Evolutionary conservation across 2,113 vertebrate genomes (phyloP), one percentile per base, ranked within the genome.

Genomic region (Sylvia atricapilla): DNA sequence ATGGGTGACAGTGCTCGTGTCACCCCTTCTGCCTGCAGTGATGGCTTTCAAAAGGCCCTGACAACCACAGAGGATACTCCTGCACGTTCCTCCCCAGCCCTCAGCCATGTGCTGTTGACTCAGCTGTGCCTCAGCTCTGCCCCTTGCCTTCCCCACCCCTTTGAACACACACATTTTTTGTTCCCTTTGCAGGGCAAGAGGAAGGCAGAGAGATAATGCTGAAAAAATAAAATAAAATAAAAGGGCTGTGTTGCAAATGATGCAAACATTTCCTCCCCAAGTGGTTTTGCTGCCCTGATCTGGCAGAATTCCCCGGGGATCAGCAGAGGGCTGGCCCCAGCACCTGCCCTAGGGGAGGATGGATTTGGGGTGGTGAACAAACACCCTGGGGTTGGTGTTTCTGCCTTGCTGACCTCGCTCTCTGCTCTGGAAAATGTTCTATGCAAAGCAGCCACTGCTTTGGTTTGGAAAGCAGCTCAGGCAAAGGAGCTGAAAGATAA

Each of bases 171-270:
- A 63, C n/a, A 22, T 44, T 89, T 91, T 91, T 21, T 53, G 83
- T 67, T 89, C 55, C 55, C 3, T 89, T 75, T 84, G 28, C 50
- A 91, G 87, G 81, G 41, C 22, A 74, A 95, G 93, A 94, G 93
- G 93, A 97, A 97, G 93, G 93, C 84, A 90, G 76, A 84, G 72
- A 95, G 88, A 96, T 94, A 96, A 88, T 11, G 59, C 82, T 87
- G 84, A 2, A 79, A 15, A 6, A 25, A 14, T 13, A 19, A 7
- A 11, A 19, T 6, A 37, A 15, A 9, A 85, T 5, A 58, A 87
- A 87, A 52, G 27, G 50, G 55, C 60, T 53, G 64, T 90, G 92
- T 96, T 87, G 94, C 95, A 96, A 95, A 75, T 93, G 93, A 84
- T 81, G 94, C 93, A 97, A 94, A 56, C 19, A 66, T 84, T 95